Evolutionary conservation across 2,888 invertebrate genomes (phyloP), one percentile per base, ranked within the genome.

Genomic region (Pseudeuparius sepicola): DNA sequence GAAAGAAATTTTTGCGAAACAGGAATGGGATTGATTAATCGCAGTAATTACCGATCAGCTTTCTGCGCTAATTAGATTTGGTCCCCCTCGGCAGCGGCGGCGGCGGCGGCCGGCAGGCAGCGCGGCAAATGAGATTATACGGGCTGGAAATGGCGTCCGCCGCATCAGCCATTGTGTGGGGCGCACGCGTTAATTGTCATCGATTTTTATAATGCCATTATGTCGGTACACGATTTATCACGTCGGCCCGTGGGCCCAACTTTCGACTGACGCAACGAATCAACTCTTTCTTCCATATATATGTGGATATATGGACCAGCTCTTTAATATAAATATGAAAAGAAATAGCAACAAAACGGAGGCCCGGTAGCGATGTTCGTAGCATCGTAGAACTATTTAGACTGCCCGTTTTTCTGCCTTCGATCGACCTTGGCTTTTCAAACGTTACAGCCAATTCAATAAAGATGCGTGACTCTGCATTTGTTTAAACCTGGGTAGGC

Each of bases 21-120:
- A 56, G 60, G 61, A 60, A 57, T 54, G 57, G n/a, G 61, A 64
- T 65, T 67, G 67, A 68, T 67, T 67, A 68, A 68, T 68, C 64
- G 64, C 55, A 57, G 65, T 65, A 67, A 68, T 68, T 67, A 67
- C 66, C 61, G 65, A 65, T 65, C 64, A 62, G 63, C 60, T 61
- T 60, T 60, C 60, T 53, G 53, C 56, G 59, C 59, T 62, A 62
- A 62, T 62, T 62, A 60, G 62, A 61, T 61, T 61, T 60, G 52
- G 59, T 58, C 59, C 56, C 59, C 55, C 53, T n/a, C 20, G 20
- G 20, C 20, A 20, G 20, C 36, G 11, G 29, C 25, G 29, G 24
- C 29, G 14, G 18, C 29, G 29, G 27, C n/a, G 20, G n/a, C n/a
- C n/a, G n/a, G n/a, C n/a, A n/a, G 50, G 56, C 52, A 51, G 53